A percentile compares a stretch with the other conserved stretches of the same genome.
Conservation (phyloP, 2,888 invertebrate species). For the Brassicogethes aeneus region DNA sequence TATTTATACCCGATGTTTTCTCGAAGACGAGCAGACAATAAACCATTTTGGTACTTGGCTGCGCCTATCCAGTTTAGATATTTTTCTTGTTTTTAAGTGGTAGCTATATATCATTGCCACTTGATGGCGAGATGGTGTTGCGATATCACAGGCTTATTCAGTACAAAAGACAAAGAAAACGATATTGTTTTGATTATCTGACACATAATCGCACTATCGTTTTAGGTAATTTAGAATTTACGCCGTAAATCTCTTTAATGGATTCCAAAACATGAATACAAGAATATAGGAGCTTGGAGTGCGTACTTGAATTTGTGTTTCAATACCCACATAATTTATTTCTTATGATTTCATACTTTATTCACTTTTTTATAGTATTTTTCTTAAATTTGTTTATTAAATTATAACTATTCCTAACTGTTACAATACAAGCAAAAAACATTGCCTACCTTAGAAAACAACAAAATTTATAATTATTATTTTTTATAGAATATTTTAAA, state of each 20-base stretch:
- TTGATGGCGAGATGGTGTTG: slow-evolving; percentile 7
- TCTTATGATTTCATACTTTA: no score
- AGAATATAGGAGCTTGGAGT: no score
- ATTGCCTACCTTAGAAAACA: no score
- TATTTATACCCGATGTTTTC: not conserved
- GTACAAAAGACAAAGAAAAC: not conserved
- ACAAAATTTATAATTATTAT: no score
- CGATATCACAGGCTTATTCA: not conserved
- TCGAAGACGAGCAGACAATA: not conserved
- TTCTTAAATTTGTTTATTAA: no score
- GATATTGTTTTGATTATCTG: not conserved
- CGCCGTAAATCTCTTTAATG: not conserved
- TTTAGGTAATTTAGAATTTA: not conserved
- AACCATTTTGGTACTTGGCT: not conserved
- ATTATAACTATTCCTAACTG: no score
- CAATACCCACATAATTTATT: no score
- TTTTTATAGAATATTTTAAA: no score
- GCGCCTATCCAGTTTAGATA: slow-evolving; percentile 12
- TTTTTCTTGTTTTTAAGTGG: slow-evolving; percentile 10
- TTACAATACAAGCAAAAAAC: no score
- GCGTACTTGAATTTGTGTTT: no score
- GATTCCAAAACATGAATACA: no score
- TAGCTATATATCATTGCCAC: slow-evolving; percentile 13
- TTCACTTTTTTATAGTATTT: no score
- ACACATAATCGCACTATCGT: not conserved